Conservation (phyloP, 2,113 vertebrate species). For the Sinosuthora webbiana region DNA sequence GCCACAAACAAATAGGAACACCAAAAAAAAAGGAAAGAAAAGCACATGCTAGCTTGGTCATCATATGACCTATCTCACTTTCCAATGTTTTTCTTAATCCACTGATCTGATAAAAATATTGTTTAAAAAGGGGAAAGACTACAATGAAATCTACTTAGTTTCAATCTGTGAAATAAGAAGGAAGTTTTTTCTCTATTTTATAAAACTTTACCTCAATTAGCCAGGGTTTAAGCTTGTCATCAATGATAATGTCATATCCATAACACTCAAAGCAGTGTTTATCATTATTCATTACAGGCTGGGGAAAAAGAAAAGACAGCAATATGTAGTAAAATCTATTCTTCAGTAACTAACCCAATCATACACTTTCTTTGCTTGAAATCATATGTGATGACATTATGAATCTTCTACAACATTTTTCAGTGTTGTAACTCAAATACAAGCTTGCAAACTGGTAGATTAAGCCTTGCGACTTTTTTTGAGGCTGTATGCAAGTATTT, state of each 20-base stretch:
- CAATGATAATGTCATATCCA: constrained; percentile 98
- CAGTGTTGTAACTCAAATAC: not conserved
- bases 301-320: not conserved
- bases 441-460: not conserved
- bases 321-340: not conserved
- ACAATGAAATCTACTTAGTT: not conserved
- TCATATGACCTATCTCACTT: not conserved
- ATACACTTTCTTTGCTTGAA: not conserved
- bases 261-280: constrained; percentile 99
- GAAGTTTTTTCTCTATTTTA: not conserved
- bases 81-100: not conserved
- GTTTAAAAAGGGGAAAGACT: not conserved
- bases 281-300: constrained; percentile 99
- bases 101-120: not conserved
- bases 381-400: not conserved
- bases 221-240: constrained; percentile 96
- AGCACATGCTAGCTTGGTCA: not conserved
- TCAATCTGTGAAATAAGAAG: not conserved
- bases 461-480: not conserved
- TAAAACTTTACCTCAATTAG: constrained; percentile 88
- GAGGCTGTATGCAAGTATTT: not conserved
- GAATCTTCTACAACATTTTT: not conserved
- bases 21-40: not conserved
- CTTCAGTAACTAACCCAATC: not conserved
- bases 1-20: not conserved